Conservation (phyloP, 1,140 invertebrate species). For the Drosophila miranda region DNA sequence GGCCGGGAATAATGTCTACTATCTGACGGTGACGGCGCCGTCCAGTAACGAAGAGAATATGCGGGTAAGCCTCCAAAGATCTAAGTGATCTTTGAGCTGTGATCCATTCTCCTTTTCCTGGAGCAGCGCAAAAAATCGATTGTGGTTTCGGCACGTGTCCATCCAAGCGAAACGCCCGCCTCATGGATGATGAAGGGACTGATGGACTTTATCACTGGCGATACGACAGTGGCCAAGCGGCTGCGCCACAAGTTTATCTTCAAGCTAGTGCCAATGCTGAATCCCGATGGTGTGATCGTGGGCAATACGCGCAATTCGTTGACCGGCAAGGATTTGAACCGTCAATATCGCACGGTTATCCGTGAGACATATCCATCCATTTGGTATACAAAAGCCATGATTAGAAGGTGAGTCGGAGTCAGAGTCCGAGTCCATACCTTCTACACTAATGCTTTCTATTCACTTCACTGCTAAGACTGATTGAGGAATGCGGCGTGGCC, state of each 20-base stretch:
- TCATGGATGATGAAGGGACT: slow-evolving; percentile 99
- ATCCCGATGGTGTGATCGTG: slow-evolving; percentile 96
- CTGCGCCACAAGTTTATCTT: slow-evolving; percentile 97
- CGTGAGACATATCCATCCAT: slow-evolving; percentile 95
- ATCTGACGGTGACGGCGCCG: slow-evolving; percentile 93
- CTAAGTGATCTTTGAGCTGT: background rate
- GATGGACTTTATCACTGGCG: slow-evolving; percentile 94
- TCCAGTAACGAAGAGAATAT: slow-evolving; percentile 84
- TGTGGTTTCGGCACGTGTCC: slow-evolving; percentile 94
- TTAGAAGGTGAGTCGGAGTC: slow-evolving; percentile 85
- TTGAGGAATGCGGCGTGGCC: slow-evolving; percentile 95
- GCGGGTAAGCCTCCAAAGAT: slow-evolving; percentile 47
- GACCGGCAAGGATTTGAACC: slow-evolving; percentile 93
- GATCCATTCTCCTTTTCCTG: background rate
- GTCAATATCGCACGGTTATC: slow-evolving; percentile 94
- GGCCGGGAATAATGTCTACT: slow-evolving; percentile 95
- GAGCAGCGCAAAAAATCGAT: slow-evolving; percentile 90
- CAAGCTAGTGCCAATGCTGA: slow-evolving; percentile 97
- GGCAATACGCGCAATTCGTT: slow-evolving; percentile 95
- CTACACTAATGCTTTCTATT: background rate
- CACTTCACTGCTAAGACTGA: slow-evolving; percentile 84
- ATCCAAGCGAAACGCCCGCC: slow-evolving; percentile 97
- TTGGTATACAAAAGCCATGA: slow-evolving; percentile 95
- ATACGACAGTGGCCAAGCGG: slow-evolving; percentile 88
- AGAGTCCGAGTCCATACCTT: background rate